Conservation (phyloP, 2,113 vertebrate genomes). For the Rynchops niger region DNA sequence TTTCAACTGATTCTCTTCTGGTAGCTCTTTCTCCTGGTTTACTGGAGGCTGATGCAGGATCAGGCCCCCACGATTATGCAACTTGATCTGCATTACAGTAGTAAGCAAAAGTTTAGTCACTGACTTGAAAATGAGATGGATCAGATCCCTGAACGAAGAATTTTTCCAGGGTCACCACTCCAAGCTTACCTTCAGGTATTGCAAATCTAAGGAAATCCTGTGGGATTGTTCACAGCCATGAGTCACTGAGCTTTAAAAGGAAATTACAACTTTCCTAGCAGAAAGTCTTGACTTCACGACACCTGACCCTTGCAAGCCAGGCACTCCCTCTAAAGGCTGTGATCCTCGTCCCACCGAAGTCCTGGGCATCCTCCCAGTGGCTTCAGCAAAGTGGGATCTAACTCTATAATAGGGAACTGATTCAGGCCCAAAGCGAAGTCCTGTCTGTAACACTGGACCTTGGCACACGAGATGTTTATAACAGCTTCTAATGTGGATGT, state of each 20-base stretch:
- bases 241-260: conserved; percentile 62
- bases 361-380: neutral
- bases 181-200: conserved; percentile 55
- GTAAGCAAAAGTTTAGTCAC: conserved; percentile 2
- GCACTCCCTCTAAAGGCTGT: conserved; percentile 42
- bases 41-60: neutral
- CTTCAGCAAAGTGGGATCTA: neutral
- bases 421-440: neutral
- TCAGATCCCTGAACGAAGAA: neutral
- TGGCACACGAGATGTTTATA: neutral
- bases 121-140: conserved; percentile 6
- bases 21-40: neutral
- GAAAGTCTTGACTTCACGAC: conserved; percentile 37
- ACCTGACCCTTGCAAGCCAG: conserved; percentile 42
- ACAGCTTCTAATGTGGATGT: neutral
- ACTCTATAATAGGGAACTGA: neutral
- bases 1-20: neutral
- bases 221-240: conserved; percentile 57
- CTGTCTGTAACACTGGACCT: neutral
- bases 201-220: conserved; percentile 65
- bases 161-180: conserved; percentile 32
- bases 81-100: neutral
- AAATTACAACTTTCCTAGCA: conserved; percentile 66
- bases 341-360: neutral
- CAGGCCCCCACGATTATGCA: neutral